These are phyloP conservation scores for Phymorhynchus buccinoides DNA, from an alignment of 1,140 invertebrate genomes.

Conservation along the genomic window DNA sequence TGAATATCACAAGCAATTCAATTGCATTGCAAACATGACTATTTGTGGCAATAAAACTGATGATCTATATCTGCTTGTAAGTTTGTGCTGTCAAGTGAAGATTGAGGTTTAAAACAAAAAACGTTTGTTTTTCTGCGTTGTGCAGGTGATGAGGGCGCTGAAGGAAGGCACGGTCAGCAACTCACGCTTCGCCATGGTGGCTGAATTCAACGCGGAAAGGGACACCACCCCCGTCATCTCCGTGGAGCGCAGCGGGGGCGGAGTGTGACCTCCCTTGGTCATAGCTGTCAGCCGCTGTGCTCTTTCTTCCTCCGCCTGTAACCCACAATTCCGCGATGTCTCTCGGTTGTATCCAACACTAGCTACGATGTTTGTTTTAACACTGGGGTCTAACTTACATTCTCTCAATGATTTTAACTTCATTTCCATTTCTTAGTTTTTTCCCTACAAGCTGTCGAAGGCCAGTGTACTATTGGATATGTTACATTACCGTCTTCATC, in stretches of 20 bases:
- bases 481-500: neutral
- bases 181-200: conserved; percentile 92
- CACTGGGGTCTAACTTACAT: neutral
- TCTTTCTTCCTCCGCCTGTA: neutral
- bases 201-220: conserved; percentile 89
- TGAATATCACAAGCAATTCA: neutral
- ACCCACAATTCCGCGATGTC: neutral
- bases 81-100: neutral
- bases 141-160: conserved; percentile 96
- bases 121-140: conserved; percentile 43
- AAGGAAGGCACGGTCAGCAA: conserved; percentile 92
- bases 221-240: conserved; percentile 79
- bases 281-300: neutral
- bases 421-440: neutral
- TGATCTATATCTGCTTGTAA: too few species aligned
- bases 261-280: conserved; percentile 76
- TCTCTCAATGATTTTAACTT: neutral
- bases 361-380: neutral
- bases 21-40: neutral
- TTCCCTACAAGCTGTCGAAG: neutral
- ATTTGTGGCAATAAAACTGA: neutral
- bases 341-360: neutral
- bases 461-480: neutral
- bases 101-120: neutral
- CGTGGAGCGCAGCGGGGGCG: conserved; percentile 94